Percentiles rank a stretch among this genome's conserved stretches.
Evolutionary conservation across 2,888 invertebrate species (phyloP).

Genomic region (Philhelius pedissequus): DNA sequence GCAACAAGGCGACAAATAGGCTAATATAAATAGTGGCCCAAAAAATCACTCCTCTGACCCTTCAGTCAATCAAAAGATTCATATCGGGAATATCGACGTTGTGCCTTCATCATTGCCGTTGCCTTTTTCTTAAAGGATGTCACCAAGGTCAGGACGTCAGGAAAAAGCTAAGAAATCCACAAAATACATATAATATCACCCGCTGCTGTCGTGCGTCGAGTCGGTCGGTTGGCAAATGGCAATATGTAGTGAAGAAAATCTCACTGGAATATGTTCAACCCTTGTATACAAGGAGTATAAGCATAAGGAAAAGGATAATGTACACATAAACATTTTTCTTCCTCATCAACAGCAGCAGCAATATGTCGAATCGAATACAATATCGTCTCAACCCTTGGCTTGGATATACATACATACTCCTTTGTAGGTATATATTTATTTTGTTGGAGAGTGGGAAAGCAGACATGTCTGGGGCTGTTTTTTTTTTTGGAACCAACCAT

Average conservation of each 20-base stretch:
- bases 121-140: conserved; percentile 55
- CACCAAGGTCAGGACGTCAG: conserved; percentile 61
- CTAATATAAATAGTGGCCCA: conserved; percentile 43
- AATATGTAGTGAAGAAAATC: not conserved
- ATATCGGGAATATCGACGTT: conserved; percentile 41
- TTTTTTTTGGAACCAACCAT: not conserved
- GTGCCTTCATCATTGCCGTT: conserved; percentile 6
- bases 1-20: conserved; percentile 62
- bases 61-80: conserved; percentile 59
- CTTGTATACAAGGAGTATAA: too few species aligned
- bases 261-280: conserved; percentile 55
- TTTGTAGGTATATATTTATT: not conserved
- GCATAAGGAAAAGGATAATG: conserved; percentile 61
- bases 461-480: conserved; percentile 59
- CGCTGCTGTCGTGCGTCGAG: not conserved
- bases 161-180: conserved; percentile 30
- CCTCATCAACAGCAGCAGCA: conserved; percentile 57
- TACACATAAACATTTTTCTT: conserved; percentile 64
- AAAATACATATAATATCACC: conserved; percentile 26
- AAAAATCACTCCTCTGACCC: conserved; percentile 50
- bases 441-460: not conserved
- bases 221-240: not conserved
- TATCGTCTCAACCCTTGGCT: conserved; percentile 29
- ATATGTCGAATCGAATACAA: conserved; percentile 8
- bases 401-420: too few species aligned